Base-by-base conservation (phyloP, 2,797 vertebrate genomes). In the Ctenopoma multispine region DNA sequence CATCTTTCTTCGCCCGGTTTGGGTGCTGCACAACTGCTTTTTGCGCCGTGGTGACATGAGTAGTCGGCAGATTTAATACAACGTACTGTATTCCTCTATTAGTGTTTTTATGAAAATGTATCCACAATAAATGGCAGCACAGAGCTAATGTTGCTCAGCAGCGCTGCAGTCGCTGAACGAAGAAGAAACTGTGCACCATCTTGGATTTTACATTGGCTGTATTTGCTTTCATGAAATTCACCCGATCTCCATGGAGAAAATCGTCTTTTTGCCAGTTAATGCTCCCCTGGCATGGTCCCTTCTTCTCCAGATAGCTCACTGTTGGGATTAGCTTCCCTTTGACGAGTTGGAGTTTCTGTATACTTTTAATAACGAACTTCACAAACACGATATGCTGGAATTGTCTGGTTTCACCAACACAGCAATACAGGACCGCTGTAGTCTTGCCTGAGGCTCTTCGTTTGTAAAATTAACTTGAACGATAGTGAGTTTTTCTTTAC, bases 51-150 rank as follows among this genome's bases (percentile, higher is more conserved):
- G 53, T 55, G 75, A 69, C 69, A 43, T 4, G 15, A 47, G 53
- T 76, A 75, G 74, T 74, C 7, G 38, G 23, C 68, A 75, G 29
- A 13, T 58, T 4, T 38, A 77, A 34, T 72, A 49, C 63, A 85
- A 23, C 27, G 46, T 21, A 21, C 8, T 2, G 5, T 27, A 36
- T 23, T 3, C 9, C 1, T 4, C 14, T 1, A 0, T 0, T 11
- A 34, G 24, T 73, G 40, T 47, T 58, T 53, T 49, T 58, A 56
- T 57, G 31, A 21, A 44, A 29, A 31, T 3, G 1, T 1, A 10
- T 11, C 20, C 29, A 14, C 18, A 1, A 2, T 18, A 0, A 5
- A 49, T n/a, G 56, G 36, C 63, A 75, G 44, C 57, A 53, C 14
- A 0, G 49, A 53, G 61, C 3, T 8, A 0, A 46, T 31, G 5